Percentiles rank a stretch among this genome's conserved stretches.
phyloP scores from a whole-genome alignment of 2,113 vertebrate genomes.

The Petaurus breviceps region DNA sequence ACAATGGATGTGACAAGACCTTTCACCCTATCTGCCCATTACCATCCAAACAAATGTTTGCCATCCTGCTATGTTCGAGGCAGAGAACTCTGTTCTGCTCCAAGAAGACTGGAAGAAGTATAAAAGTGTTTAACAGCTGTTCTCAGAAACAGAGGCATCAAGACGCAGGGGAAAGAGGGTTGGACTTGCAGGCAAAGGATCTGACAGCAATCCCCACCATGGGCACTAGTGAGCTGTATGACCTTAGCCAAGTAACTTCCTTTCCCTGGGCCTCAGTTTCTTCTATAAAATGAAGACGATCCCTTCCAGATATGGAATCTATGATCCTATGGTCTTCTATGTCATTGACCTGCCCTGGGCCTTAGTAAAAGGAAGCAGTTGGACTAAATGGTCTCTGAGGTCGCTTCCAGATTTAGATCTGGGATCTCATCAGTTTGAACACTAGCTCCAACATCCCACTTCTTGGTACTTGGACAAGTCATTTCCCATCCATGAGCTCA shows the following conservation, averaged over 20 bases:
- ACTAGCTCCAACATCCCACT: background rate
- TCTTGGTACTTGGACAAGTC: background rate
- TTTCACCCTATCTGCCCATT: background rate
- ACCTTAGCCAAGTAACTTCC: background rate
- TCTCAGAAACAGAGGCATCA: background rate
- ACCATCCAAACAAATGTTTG: background rate
- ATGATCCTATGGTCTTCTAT: no score
- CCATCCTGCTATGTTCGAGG: background rate
- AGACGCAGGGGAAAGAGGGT: background rate
- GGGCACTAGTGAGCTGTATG: background rate
- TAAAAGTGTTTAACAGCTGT: background rate
- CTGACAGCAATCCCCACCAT: background rate
- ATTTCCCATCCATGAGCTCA: background rate
- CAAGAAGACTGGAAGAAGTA: background rate
- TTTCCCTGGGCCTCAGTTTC: background rate
- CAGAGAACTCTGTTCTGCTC: background rate
- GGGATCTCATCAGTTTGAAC: background rate
- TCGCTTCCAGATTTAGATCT: background rate
- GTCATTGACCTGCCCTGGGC: no score
- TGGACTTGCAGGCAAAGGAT: background rate
- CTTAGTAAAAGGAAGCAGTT: no score
- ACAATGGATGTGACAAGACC: background rate
- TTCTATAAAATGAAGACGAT: background rate
- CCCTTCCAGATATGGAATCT: no score
- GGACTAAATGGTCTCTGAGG: no score